Base-by-base conservation (phyloP, 1,140 invertebrate species). In the Sycophaga agraensis region DNA sequence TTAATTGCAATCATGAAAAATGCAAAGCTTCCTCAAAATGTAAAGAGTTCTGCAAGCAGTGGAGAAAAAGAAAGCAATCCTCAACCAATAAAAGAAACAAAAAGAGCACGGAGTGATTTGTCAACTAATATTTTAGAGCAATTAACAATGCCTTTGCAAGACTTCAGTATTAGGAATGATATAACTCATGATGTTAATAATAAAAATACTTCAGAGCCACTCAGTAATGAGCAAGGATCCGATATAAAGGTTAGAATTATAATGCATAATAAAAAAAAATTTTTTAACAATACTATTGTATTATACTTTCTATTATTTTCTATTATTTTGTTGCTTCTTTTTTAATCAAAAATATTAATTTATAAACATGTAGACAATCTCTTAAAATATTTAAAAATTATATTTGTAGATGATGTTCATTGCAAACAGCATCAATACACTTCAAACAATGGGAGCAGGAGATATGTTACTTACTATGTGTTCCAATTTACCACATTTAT, bases 391-490 rank as follows among this genome's bases (percentile, higher is more conserved):
- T n/a, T n/a, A 17, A 28, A 14, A 21, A 24, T 63, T 58, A 58
- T 64, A 53, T 76, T 63, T 77, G n/a, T 65, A 83, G 81, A 70
- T 73, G 58, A 73, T 82, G 35, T 83, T 84, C 50, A 75, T 81
- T 34, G 69, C 80, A 22, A 83, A 81, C 61, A 84, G 83, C 63
- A 78, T 84, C 50, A 79, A 72, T 28, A 82, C 82, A 28, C 76
- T 93, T 16, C 85, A 91, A 67, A 84, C 85, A 71, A 80, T 93
- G 59, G 84, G 88, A 66, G 92, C 90, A n/a, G 89, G 90, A 7
- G 87, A 91, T 65, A 87, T 88, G 16, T 75, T 94, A n/a, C 79
- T 94, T 26, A 87, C 91, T 64, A 85, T 92, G 65, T 93, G 92
- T 73, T 81, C 88, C 0, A 86, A 85, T 66, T 80, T 94, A 64